Evolutionary conservation across 2,113 vertebrate genomes (phyloP), one percentile per base, ranked within the genome.

Genomic region (Neolamprologus fasciatus): DNA sequence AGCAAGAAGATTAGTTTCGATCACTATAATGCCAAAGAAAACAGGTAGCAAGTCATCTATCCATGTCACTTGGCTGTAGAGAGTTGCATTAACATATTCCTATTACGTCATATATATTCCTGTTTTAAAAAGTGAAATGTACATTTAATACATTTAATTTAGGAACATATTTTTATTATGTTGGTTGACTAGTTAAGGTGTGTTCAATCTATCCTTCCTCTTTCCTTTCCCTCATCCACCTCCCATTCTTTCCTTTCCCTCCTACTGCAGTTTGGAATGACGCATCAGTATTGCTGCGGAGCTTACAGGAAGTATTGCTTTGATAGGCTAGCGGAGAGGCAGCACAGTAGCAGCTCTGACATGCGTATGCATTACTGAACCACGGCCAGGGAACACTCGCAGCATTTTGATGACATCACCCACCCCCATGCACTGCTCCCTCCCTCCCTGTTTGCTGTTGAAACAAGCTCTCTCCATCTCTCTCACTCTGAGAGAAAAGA

Each of bases 331-430:
- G 91, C 5, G 26, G 87, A 92, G 91, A 84, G 83, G 91, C 91
- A 92, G 93, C 89, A 93, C 94, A 89, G 95, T 93, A 94, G 94
- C 94, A 81, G 87, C 92, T 91, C 92, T 86, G 90, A 93, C 92
- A 94, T 93, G 92, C 92, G 87, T 93, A 92, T 91, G 93, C 93
- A 92, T 92, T 80, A 86, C 95, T 96, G 95, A 95, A 95, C 87
- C 87, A 85, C 40, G 40, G 95, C 95, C 96, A 97, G 93, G 85
- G 89, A 93, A 92, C 94, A 91, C 94, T 95, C 83, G 95, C 95
- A 96, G 96, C 95, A 94, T 95, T 95, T 95, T 96, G 94, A 96
- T 96, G 96, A 97, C 96, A 96, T 96, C 96, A 97, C 76, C 85
- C 73, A 73, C 89, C 82, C 89, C 84, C 89, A 85, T 42, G 35